Evolutionary conservation across 2,888 invertebrate genomes (phyloP), one percentile per base, ranked within the genome.

Genomic region (Aleiodes leptofemur): DNA sequence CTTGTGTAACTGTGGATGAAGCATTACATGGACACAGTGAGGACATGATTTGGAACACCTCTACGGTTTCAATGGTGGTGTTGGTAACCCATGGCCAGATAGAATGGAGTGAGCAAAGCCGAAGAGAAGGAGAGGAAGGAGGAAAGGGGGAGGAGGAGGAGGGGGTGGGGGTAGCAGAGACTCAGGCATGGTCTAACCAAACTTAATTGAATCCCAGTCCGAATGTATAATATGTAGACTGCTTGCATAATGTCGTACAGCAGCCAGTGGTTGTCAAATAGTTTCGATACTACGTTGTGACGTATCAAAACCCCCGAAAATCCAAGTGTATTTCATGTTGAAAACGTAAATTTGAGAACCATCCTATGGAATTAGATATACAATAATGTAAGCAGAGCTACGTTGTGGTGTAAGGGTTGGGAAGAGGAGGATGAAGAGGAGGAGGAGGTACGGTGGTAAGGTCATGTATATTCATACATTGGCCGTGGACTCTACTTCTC

Each of bases 201-300:
- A 89, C 89, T 89, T 89, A 89, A 89, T 89, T 89, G 89, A 89
- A 89, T 89, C 88, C 87, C 86, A 85, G 89, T 86, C 88, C 89
- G 89, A 89, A 89, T 89, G 88, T 89, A 89, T 89, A 89, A 89
- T 89, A 89, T 89, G 89, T 89, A 88, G 88, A 89, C 89, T 89
- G 89, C 87, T 86, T 89, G 89, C 89, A 88, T 89, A 89, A 89
- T 89, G 87, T 87, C 88, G 86, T 84, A 86, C 83, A 84, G 77
- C 77, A 79, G 2, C 78, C 86, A 86, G 86, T 81, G 86, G 85
- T 85, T 83, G 84, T 84, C 84, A 79, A 59, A 76, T 74, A 66
- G 72, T 69, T 66, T 69, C 76, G 78, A 72, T 68, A 69, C 74
- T 64, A 73, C 51, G 57, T 51, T 48, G 73, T 71, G 51, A 57